These are phyloP conservation scores for Hirtodrosophila duncani DNA, from an alignment of 2,888 invertebrate species.

Conservation along the genomic window DNA sequence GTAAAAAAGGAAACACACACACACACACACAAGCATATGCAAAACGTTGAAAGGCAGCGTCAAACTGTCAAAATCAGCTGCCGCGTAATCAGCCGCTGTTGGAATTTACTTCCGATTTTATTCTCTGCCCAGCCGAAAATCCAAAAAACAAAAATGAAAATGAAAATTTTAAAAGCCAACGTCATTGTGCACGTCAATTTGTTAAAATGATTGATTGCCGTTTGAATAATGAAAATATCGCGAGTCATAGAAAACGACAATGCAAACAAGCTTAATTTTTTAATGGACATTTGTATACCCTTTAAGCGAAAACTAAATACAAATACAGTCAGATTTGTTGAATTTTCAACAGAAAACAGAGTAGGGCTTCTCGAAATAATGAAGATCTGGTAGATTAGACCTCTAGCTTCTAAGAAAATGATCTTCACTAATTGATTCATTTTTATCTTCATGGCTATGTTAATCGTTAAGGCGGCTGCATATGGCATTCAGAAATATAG, in stretches of 20 bases:
- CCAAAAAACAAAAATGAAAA: conserved; percentile 21
- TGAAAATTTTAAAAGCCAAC: no score
- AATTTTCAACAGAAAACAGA: no score
- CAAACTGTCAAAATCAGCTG: conserved; percentile 69
- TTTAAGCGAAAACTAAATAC: conserved; percentile 1
- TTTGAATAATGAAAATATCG: conserved; percentile 69
- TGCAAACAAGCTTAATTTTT: conserved; percentile 22
- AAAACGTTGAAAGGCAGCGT: conserved; percentile 33
- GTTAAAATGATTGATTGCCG: conserved; percentile 72
- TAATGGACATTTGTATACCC: no score
- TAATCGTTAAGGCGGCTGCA: no score
- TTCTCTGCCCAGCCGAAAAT: conserved; percentile 41
- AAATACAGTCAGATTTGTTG: no score
- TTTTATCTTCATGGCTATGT: no score
- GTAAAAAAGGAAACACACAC: conserved; percentile 35
- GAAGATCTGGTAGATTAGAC: no score
- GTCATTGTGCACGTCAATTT: conserved; percentile 71
- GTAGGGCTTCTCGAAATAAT: no score
- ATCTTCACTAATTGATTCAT: no score
- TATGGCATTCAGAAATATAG: no score
- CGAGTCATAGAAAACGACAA: conserved; percentile 55
- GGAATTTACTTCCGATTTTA: conserved; percentile 58
- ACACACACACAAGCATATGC: conserved; percentile 5
- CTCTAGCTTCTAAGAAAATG: no score
- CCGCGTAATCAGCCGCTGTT: no score